Evolutionary conservation across 1,140 invertebrate species (phyloP).

Genomic region (Lordiphosa clarofinis): DNA sequence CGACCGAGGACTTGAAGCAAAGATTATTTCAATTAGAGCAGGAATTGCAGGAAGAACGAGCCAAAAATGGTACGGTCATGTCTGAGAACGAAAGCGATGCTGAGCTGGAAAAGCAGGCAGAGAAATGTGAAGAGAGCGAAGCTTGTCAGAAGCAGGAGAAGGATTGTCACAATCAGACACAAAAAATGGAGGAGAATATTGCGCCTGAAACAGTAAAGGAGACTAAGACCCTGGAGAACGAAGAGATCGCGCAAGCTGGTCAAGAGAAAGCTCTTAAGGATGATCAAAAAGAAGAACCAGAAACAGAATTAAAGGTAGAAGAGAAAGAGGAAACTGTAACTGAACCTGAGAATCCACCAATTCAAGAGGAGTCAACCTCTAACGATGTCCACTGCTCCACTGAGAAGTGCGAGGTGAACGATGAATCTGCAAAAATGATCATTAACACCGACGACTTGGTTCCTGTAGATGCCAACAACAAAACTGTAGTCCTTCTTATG

Average conservation of each 20-base stretch:
- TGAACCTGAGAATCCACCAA: neutral
- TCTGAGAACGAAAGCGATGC: neutral
- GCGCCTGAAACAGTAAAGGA: slow-evolving; percentile 54
- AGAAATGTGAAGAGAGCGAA: slow-evolving; percentile 24
- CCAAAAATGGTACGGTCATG: slow-evolving; percentile 33
- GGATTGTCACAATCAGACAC: slow-evolving; percentile 42
- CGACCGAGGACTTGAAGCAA: slow-evolving; percentile 52
- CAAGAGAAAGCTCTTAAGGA: slow-evolving; percentile 22
- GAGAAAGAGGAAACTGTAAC: neutral
- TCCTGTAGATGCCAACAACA: slow-evolving; percentile 53
- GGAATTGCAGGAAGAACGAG: slow-evolving; percentile 49
- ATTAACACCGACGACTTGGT: slow-evolving; percentile 39
- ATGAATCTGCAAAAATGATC: slow-evolving; percentile 15
- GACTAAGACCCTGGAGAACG: slow-evolving; percentile 53
- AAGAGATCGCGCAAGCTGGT: slow-evolving; percentile 41
- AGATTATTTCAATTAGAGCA: slow-evolving; percentile 58
- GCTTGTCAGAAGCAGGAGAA: slow-evolving; percentile 35
- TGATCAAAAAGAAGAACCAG: slow-evolving; percentile 5
- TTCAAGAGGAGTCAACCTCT: slow-evolving; percentile 10
- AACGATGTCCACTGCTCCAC: neutral
- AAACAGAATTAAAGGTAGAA: neutral
- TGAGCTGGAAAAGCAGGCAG: neutral
- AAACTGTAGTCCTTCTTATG: slow-evolving; percentile 67
- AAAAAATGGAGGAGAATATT: slow-evolving; percentile 23
- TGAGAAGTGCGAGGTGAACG: slow-evolving; percentile 7